A percentile compares a stretch with the other conserved stretches of the same genome.
phyloP scores from a whole-genome alignment of 2,113 vertebrate genomes.

The Meleagris gallopavo region DNA sequence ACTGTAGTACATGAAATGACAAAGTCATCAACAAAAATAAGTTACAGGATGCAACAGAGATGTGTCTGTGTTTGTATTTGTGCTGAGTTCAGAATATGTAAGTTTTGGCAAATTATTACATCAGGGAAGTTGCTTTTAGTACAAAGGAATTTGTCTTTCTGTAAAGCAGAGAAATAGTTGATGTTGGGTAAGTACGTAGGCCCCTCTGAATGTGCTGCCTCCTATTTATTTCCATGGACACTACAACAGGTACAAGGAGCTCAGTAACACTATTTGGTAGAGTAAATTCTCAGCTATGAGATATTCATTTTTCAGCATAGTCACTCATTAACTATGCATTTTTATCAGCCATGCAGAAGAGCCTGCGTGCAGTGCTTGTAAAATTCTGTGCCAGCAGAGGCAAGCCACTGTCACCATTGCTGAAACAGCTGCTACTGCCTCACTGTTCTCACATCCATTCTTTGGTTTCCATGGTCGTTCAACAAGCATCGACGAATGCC shows the following conservation, averaged over 20 bases:
- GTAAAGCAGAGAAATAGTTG: not conserved
- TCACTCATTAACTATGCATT: not conserved
- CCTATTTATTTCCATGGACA: not conserved
- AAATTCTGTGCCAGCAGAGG: not conserved
- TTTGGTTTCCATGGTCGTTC: not conserved
- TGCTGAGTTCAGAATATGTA: not conserved
- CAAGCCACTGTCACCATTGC: too few species aligned
- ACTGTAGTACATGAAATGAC: not conserved
- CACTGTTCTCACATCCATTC: not conserved
- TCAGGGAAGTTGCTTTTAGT: not conserved
- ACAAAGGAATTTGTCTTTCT: conserved; percentile 26
- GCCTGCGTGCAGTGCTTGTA: not conserved
- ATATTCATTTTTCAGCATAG: not conserved
- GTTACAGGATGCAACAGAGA: not conserved
- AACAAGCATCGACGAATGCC: not conserved
- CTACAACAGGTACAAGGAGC: not conserved
- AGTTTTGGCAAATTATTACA: conserved; percentile 8
- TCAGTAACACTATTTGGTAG: not conserved
- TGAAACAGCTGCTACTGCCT: not conserved
- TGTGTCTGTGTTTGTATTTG: not conserved
- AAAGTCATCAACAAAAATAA: not conserved
- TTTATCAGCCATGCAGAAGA: not conserved
- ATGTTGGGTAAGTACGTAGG: not conserved
- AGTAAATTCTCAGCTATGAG: not conserved
- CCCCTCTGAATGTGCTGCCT: not conserved